Conservation (phyloP, 2,888 invertebrate species). For the Amblyteles armatorius region DNA sequence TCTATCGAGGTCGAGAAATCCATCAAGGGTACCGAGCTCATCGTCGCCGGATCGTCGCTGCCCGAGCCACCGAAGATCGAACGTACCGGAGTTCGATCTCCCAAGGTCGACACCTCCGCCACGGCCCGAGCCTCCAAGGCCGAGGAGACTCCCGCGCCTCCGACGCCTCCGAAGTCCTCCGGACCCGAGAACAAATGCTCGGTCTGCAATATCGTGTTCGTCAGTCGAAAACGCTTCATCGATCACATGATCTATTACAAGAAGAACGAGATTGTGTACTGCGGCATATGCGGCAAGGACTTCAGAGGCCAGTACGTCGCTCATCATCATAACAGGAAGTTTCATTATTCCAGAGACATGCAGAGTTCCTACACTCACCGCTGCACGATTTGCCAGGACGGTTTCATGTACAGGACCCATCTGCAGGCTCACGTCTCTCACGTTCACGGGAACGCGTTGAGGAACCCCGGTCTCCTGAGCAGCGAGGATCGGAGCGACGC, state of each 20-base stretch:
- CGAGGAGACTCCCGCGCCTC: background rate
- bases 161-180: background rate
- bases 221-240: constrained; percentile 68
- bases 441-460: constrained; percentile 65
- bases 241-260: constrained; percentile 74
- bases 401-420: constrained; percentile 71
- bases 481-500: background rate
- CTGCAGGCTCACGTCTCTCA: constrained; percentile 74
- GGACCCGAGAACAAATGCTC: constrained; percentile 60
- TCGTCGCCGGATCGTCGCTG: background rate
- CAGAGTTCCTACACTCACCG: constrained; percentile 60
- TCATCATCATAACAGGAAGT: constrained; percentile 72
- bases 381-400: constrained; percentile 73
- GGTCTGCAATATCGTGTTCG: constrained; percentile 71
- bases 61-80: background rate
- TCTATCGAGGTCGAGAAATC: constrained; percentile 49
- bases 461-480: background rate
- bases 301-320: constrained; percentile 71
- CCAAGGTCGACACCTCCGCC: background rate
- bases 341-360: constrained; percentile 66
- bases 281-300: constrained; percentile 67
- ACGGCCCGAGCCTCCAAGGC: background rate
- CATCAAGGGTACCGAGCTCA: background rate
- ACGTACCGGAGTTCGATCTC: no score
- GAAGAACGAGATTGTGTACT: constrained; percentile 59